Base-by-base conservation (phyloP, 2,888 invertebrate genomes). In the Eristalis arbustorum region DNA sequence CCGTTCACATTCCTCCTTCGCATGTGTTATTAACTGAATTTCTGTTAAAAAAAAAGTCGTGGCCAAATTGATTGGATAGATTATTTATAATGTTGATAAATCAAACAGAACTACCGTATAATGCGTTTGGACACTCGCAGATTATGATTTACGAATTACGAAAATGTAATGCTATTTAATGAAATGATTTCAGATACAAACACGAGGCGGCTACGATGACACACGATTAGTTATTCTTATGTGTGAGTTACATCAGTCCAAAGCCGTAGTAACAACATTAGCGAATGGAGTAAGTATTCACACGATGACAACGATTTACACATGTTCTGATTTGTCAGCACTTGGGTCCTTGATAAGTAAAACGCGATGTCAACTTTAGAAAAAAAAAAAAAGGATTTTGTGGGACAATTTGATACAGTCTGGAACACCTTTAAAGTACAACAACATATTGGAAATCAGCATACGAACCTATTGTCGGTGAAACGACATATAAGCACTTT, bases 1-100 rank as follows among this genome's bases (percentile, higher is more conserved):
- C 22, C 8, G 18, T 37, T 37, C 13, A 13, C 13, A 37, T 37
- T 37, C 37, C 37, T 13, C 13, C 37, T 37, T 31, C 10, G 37
- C 13, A n/a, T n/a, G n/a, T 10, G 37, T 34, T 25, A 37, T 34
- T 23, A 23, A 61, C 61, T 22, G 18, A 59, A 23, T 42, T 42
- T 28, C 31, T 57, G 25, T 62, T 59, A 11, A 28, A 11, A 63
- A 42, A 79, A 11, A 63, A 42, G 75, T 42, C 56, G 40, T 18
- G 18, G 64, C 18, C 42, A 71, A 84, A 80, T 80, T 75, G 34
- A 72, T 75, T 75, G 71, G 56, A 72, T 62, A 75, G 64, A 76
- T 67, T 28, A 67, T 67, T 72, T 67, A 67, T 64, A 40, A 64
- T 61, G 59, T 69, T 73, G 42, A 73, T 74, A 42, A 56, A 66